These are phyloP conservation scores for Neocrepidodera transversa DNA, from an alignment of 2,888 invertebrate genomes.

Conservation along the genomic window DNA sequence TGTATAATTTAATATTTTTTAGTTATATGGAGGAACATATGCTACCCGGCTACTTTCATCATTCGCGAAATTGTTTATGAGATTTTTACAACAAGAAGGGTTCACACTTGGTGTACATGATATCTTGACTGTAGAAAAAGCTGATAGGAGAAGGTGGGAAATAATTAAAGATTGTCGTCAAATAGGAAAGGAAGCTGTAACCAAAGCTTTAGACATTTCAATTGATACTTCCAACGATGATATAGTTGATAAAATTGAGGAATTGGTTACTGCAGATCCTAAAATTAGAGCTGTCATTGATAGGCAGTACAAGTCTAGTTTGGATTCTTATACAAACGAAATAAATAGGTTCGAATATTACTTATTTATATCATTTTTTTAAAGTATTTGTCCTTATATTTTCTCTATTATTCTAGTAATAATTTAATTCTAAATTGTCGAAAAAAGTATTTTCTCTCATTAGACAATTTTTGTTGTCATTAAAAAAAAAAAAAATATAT, in stretches of 20 bases:
- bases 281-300: constrained; percentile 83
- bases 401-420: too few species aligned
- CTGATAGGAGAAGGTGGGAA: constrained; percentile 75
- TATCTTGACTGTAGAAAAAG: constrained; percentile 80
- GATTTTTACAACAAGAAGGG: constrained; percentile 87
- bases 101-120: constrained; percentile 96
- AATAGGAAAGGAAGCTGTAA: constrained; percentile 50
- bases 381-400: constrained; percentile 17
- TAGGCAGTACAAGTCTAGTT: constrained; percentile 79
- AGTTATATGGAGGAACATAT: constrained; percentile 88
- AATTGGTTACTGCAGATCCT: constrained; percentile 72
- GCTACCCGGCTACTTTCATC: constrained; percentile 85
- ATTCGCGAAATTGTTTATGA: constrained; percentile 85
- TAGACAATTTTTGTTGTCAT: too few species aligned
- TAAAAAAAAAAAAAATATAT: too few species aligned
- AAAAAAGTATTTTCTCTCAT: too few species aligned
- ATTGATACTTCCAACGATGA: constrained; percentile 64
- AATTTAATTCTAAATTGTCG: too few species aligned
- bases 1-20: background rate
- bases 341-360: constrained; percentile 73
- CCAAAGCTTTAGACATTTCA: constrained; percentile 74
- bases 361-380: too few species aligned
- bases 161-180: constrained; percentile 71
- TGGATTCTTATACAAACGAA: constrained; percentile 87
- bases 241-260: constrained; percentile 73